Conservation (phyloP, 2,113 vertebrate species). For the Cygnus buccinator region DNA sequence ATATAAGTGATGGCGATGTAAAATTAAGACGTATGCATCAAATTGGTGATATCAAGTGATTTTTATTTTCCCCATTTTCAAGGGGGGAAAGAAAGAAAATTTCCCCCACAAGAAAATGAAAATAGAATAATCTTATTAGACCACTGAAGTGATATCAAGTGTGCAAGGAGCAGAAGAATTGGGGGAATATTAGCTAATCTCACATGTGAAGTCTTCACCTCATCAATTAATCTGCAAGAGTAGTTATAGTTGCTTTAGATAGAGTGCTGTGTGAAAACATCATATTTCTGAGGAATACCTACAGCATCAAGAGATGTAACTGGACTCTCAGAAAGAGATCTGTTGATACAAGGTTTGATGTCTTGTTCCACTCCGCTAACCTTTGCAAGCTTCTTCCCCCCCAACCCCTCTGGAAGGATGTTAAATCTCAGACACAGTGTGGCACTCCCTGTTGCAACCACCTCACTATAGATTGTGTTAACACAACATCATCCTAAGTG, state of each 20-base stretch:
- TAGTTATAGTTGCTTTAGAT: not conserved
- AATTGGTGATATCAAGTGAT: not conserved
- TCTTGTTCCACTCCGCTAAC: conserved; percentile 38
- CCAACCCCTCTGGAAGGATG: not conserved
- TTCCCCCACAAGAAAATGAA: not conserved
- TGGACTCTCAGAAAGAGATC: not conserved
- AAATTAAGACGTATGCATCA: not conserved
- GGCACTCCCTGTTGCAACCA: conserved; percentile 34
- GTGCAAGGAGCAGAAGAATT: not conserved
- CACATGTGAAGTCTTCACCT: not conserved
- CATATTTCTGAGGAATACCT: not conserved
- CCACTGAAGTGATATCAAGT: not conserved
- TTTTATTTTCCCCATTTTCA: not conserved
- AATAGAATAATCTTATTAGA: not conserved
- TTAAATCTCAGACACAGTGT: conserved; percentile 14
- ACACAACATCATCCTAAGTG: conserved; percentile 51
- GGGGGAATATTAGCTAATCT: not conserved
- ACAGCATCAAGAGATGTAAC: not conserved
- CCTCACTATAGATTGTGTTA: conserved; percentile 18
- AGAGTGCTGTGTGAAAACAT: not conserved
- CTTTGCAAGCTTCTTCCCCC: conserved; percentile 1
- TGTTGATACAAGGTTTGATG: conserved; percentile 11
- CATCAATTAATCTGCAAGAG: not conserved
- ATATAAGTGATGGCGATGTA: not conserved
- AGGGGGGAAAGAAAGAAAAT: not conserved